Percentiles rank a stretch among this genome's conserved stretches.
Conservation (phyloP, 64 coral and sea anemone species). For the Pocillopora verrucosa region DNA sequence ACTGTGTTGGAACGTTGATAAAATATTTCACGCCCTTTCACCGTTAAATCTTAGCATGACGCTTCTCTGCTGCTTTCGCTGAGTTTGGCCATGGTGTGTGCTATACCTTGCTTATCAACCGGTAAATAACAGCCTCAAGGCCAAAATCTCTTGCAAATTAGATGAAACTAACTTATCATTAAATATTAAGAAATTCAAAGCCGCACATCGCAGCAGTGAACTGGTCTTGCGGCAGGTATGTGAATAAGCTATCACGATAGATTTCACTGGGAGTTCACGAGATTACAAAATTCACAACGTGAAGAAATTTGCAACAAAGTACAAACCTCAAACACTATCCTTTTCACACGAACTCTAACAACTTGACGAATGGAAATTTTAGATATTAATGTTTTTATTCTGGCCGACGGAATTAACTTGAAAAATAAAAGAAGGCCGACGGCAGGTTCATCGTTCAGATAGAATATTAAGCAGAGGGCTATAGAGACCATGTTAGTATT, state of each 20-base stretch:
- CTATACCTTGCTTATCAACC: slow-evolving; percentile 7
- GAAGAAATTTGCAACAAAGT: background rate
- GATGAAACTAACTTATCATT: slow-evolving; percentile 35
- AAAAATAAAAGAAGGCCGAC: no score
- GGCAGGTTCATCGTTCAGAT: no score
- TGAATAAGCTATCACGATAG: background rate
- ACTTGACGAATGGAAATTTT: no score
- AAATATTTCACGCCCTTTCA: background rate
- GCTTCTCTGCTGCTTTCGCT: background rate
- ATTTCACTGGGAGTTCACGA: background rate
- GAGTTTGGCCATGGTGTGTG: background rate
- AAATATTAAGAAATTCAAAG: slow-evolving; percentile 47
- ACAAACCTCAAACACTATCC: background rate
- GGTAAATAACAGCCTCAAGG: background rate
- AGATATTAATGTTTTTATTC: no score
- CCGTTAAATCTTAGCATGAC: background rate
- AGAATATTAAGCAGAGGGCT: no score
- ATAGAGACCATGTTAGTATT: no score
- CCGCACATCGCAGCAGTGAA: background rate
- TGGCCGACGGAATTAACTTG: no score
- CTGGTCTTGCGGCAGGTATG: background rate
- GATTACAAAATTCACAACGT: background rate
- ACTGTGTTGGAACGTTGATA: no score
- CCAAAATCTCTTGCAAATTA: slow-evolving; percentile 38
- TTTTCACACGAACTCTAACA: no score